These are phyloP conservation scores for Apis laboriosa DNA, from an alignment of 1,140 invertebrate genomes.

Conservation along the genomic window DNA sequence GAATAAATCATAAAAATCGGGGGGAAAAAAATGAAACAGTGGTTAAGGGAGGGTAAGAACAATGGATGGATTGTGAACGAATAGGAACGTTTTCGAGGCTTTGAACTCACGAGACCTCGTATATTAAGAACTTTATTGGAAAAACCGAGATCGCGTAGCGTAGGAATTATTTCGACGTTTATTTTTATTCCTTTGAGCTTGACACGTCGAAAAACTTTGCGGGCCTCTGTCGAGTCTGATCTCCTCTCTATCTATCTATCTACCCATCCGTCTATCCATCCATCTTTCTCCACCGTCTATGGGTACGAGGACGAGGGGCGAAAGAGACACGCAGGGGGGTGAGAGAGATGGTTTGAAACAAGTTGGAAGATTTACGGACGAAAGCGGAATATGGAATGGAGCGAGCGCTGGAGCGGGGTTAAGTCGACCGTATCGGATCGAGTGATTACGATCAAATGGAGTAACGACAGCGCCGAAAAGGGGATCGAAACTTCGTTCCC, in stretches of 20 bases:
- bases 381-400: conserved; percentile 44
- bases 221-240: no score
- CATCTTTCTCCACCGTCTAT: not conserved
- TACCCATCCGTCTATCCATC: no score
- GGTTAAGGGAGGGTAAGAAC: conserved; percentile 41
- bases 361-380: conserved; percentile 53
- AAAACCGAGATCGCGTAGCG: conserved; percentile 39
- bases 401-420: not conserved
- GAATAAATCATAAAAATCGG: not conserved
- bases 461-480: conserved; percentile 42
- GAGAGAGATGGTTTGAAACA: conserved; percentile 31
- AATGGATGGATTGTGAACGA: conserved; percentile 51
- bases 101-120: conserved; percentile 50
- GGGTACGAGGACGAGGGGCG: not conserved
- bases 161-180: conserved; percentile 56
- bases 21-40: conserved; percentile 23
- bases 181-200: conserved; percentile 54
- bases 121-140: conserved; percentile 59
- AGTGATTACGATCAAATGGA: conserved; percentile 51
- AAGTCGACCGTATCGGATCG: conserved; percentile 46
- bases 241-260: not conserved
- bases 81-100: conserved; percentile 55
- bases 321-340: no score
- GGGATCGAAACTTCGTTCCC: conserved; percentile 53
- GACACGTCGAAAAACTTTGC: conserved; percentile 41